Conservation (phyloP, 2,888 invertebrate species). For the Rhopalosiphum nymphaeae region DNA sequence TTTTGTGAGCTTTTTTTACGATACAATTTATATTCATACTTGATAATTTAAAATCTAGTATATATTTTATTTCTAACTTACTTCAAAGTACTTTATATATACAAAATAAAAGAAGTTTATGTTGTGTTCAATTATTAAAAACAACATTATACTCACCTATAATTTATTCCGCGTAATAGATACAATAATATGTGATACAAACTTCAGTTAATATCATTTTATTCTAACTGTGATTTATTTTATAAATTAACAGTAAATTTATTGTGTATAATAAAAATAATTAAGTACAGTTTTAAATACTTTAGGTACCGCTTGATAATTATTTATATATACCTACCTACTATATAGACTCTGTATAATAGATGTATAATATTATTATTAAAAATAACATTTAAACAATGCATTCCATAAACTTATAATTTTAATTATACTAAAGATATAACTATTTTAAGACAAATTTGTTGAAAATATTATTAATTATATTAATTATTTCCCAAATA, state of each 20-base stretch:
- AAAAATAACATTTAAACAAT: background rate
- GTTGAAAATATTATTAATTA: background rate
- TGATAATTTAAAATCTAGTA: background rate
- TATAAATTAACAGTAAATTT: background rate
- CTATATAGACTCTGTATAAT: background rate
- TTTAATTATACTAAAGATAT: background rate
- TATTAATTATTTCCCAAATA: background rate
- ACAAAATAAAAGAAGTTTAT: background rate
- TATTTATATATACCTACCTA: background rate
- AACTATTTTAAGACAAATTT: background rate
- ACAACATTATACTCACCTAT: background rate
- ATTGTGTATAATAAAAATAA: background rate
- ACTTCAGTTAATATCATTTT: background rate
- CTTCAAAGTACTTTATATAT: background rate
- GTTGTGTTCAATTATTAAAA: background rate
- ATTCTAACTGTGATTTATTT: background rate
- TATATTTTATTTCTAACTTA: background rate
- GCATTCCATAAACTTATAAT: background rate
- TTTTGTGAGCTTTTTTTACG: background rate
- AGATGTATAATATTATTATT: too few relatives aligned
- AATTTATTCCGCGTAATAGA: too few relatives aligned
- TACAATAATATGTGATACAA: too few relatives aligned
- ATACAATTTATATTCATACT: constrained; percentile 31
- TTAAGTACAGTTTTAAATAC: background rate
- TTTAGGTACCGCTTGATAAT: background rate